phyloP scores from a whole-genome alignment of 2,797 vertebrate species.

The Microctenopoma lineatum region DNA sequence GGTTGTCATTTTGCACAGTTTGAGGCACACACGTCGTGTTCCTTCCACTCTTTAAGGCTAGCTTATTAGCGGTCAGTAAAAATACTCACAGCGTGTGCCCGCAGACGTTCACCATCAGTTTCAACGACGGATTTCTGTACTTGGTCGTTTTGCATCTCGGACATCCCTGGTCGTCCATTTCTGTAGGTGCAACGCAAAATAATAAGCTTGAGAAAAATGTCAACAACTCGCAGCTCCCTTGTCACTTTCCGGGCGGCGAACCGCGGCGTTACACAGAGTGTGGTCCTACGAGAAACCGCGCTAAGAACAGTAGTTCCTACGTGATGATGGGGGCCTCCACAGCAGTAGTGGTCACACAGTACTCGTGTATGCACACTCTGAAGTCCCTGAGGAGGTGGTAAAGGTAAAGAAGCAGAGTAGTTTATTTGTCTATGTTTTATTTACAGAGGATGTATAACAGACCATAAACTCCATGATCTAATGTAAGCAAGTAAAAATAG shows the following conservation, averaged over 20 bases:
- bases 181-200: slow-evolving; percentile 20
- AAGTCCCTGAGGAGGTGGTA: neutral
- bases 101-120: slow-evolving; percentile 98
- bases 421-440: slow-evolving; percentile 31
- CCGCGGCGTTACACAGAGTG: slow-evolving; percentile 46
- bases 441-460: slow-evolving; percentile 10
- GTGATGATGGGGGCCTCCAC: slow-evolving; percentile 11
- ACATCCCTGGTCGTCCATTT: slow-evolving; percentile 95
- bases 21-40: neutral
- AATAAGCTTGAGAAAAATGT: neutral
- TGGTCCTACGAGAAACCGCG: slow-evolving; percentile 56
- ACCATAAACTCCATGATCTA: slow-evolving; percentile 35
- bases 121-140: slow-evolving; percentile 95
- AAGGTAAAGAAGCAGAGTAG: slow-evolving; percentile 18
- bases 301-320: slow-evolving; percentile 50
- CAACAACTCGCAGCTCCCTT: slow-evolving; percentile 34
- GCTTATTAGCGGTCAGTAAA: slow-evolving; percentile 10
- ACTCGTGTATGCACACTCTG: slow-evolving; percentile 1
- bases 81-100: slow-evolving; percentile 98
- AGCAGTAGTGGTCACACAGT: slow-evolving; percentile 11
- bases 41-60: neutral
- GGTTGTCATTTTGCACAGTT: neutral
- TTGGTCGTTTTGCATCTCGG: slow-evolving; percentile 98
- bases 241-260: slow-evolving; percentile 18
- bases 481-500: slow-evolving; percentile 31